Base-by-base conservation (phyloP, 2,888 invertebrate species). In the Ochropacha duplaris region DNA sequence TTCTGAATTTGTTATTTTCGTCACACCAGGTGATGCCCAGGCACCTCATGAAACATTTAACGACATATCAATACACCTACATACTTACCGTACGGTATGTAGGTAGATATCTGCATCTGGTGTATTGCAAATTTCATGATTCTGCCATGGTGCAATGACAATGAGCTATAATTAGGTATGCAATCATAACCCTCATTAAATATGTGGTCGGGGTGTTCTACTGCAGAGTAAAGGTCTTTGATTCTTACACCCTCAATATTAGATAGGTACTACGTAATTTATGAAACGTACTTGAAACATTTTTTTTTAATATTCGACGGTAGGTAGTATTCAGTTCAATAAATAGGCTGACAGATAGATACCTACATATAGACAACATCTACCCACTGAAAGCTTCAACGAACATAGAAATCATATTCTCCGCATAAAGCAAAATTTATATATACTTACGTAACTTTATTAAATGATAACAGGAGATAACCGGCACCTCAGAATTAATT, bases 401-500 rank as follows among this genome's bases (percentile, higher is more conserved):
- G 28, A 69, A 66, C 60, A 56, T 59, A 56, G 59, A 67, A 66
- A 77, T 79, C 69, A 76, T 78, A 71, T 70, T 62, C 64, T 68
- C 59, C 68, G 70, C 64, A 69, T 79, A 74, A 81, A 84, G 78
- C 79, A 67, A 78, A 83, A 81, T 84, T 83, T 81, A 82, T 83
- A 86, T 81, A 83, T 84, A 86, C 84, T 87, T 84, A 86, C 83
- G 84, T 86, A 88, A 88, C 84, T 90, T 89, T 90, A 90, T 90
- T 89, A 90, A 90, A 92, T 90, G 90, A 92, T 92, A 91, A 91
- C 89, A 90, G 88, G 79, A 89, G 91, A 91, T 92, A 92, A 92
- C 88, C 86, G 83, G 90, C 87, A 92, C 92, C 92, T 92, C 91
- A 91, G 90, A 92, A 91, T 92, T 92, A 92, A 92, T 92, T 92